phyloP scores from a whole-genome alignment of 2,113 vertebrate species.

The Microtus montanus region DNA sequence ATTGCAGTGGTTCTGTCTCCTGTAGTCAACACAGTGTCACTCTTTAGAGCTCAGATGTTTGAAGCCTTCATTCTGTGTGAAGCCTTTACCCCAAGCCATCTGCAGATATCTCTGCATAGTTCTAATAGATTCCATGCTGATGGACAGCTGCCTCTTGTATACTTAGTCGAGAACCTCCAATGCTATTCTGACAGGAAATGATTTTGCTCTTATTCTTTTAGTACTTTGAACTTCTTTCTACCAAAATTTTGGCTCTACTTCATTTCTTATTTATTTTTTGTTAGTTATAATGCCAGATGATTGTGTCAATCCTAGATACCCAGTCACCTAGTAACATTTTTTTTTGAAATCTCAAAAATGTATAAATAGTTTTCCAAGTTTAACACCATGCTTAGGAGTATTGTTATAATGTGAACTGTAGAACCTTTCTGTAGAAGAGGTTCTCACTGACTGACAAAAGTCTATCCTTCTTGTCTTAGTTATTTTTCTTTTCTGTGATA shows the following conservation, averaged over 20 bases:
- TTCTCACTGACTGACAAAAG: background rate
- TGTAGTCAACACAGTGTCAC: background rate
- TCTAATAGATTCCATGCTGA: background rate
- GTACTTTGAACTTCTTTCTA: background rate
- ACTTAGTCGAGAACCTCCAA: background rate
- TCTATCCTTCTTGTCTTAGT: background rate
- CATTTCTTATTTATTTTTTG: background rate
- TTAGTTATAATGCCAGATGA: background rate
- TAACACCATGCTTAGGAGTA: background rate
- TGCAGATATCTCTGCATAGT: background rate
- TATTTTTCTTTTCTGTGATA: background rate
- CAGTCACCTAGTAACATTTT: background rate
- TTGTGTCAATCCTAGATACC: constrained; percentile 16
- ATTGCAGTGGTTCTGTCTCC: background rate
- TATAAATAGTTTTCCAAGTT: constrained; percentile 3
- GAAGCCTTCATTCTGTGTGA: background rate
- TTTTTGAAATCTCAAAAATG: constrained; percentile 3
- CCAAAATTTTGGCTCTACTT: background rate
- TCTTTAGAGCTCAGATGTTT: constrained; percentile 46
- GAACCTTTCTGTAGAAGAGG: background rate
- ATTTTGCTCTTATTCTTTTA: constrained; percentile 7
- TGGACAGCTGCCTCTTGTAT: background rate
- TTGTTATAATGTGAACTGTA: background rate
- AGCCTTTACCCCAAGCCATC: background rate
- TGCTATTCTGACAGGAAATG: background rate